These are phyloP conservation scores for Apis florea DNA, from an alignment of 1,140 invertebrate genomes.

Conservation along the genomic window DNA sequence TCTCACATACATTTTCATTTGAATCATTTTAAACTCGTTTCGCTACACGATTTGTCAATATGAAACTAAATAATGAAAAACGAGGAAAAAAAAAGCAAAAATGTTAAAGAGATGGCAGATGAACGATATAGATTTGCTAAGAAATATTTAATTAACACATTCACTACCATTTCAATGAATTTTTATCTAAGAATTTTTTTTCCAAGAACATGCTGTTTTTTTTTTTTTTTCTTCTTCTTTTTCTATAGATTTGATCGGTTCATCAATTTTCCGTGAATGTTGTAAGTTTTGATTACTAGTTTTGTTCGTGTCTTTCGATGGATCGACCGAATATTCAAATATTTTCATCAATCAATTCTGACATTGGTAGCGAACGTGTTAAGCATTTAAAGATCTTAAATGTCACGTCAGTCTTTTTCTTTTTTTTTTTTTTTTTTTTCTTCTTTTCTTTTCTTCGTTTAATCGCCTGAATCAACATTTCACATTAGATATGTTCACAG, in stretches of 20 bases:
- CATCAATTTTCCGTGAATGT: background rate
- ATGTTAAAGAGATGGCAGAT: conserved; percentile 17
- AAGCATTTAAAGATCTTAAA: conserved; percentile 30
- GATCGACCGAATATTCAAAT: conserved; percentile 10
- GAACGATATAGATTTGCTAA: conserved; percentile 31
- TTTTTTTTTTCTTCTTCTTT: background rate
- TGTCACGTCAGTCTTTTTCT: conserved; percentile 51
- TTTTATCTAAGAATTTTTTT: background rate
- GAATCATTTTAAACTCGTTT: background rate
- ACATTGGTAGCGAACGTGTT: conserved; percentile 28
- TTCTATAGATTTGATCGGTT: background rate
- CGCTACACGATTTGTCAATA: conserved; percentile 6
- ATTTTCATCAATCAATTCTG: background rate
- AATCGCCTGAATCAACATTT: conserved; percentile 52
- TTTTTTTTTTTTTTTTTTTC: conserved; percentile 34
- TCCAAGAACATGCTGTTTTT: background rate
- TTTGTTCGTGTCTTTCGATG: background rate
- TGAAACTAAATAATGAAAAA: conserved; percentile 5
- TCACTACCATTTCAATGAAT: conserved; percentile 16
- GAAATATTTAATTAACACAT: conserved; percentile 29
- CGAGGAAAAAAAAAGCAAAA: conserved; percentile 3
- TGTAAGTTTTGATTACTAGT: background rate
- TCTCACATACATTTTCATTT: background rate
- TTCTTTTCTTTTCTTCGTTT: conserved; percentile 48
- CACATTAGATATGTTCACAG: conserved; percentile 45